These are phyloP conservation scores for Odontocolon sp. DNA, from an alignment of 2,888 invertebrate species.

Conservation along the genomic window DNA sequence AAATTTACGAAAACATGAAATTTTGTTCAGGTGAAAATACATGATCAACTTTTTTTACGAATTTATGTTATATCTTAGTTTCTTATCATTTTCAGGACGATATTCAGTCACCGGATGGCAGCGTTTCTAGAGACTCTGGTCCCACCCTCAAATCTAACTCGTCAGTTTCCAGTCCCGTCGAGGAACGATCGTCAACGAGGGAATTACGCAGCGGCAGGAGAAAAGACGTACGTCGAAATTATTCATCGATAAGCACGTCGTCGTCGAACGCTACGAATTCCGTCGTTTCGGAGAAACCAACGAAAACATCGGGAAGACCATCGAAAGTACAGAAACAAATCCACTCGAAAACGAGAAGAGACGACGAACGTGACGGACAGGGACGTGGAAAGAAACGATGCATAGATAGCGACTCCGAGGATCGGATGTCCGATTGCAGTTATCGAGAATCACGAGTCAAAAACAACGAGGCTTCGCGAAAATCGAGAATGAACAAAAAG, in stretches of 20 bases:
- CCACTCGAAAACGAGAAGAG: conserved; percentile 28
- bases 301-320: conserved; percentile 49
- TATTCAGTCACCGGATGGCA: conserved; percentile 68
- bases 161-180: conserved; percentile 34
- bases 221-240: neutral
- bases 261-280: conserved; percentile 56
- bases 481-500: conserved; percentile 88
- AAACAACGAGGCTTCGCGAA: conserved; percentile 90
- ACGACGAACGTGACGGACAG: neutral
- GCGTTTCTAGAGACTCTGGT: conserved; percentile 67
- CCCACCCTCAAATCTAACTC: conserved; percentile 40
- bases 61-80: too few relatives aligned
- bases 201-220: conserved; percentile 27
- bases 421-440: conserved; percentile 78
- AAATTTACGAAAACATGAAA: neutral
- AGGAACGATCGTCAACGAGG: conserved; percentile 16
- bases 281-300: conserved; percentile 47
- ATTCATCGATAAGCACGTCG: conserved; percentile 37
- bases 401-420: conserved; percentile 66
- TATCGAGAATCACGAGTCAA: conserved; percentile 88
- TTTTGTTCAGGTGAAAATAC: neutral
- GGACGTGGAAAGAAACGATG: conserved; percentile 60
- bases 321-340: conserved; percentile 26
- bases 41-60: neutral
- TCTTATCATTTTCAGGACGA: conserved; percentile 70